Evolutionary conservation across 2,888 invertebrate species (phyloP).

Genomic region (Lottia gigantea): DNA sequence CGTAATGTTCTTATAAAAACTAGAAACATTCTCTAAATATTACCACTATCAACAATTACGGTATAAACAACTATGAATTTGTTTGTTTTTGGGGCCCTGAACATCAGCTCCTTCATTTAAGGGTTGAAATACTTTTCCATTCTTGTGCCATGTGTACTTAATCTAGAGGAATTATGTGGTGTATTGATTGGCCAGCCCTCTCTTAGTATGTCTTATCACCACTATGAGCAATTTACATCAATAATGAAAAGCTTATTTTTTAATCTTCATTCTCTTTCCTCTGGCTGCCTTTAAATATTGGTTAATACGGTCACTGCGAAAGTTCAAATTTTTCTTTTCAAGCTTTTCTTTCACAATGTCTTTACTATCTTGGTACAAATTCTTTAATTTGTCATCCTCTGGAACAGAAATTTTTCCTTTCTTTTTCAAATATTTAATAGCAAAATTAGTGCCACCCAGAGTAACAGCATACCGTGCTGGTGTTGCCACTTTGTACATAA

Average conservation of each 20-base stretch:
- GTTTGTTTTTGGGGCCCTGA: too few relatives aligned
- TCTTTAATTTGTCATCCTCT: constrained; percentile 46
- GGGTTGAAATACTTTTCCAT: too few relatives aligned
- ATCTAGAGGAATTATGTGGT: too few relatives aligned
- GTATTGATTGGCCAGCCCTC: too few relatives aligned
- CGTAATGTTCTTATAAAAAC: too few relatives aligned
- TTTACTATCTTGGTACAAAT: constrained; percentile 52
- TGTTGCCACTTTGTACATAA: constrained; percentile 92
- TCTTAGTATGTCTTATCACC: too few relatives aligned
- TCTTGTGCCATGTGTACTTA: too few relatives aligned
- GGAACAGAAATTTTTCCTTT: constrained; percentile 85
- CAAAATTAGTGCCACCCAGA: constrained; percentile 85
- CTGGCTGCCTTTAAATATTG: not conserved
- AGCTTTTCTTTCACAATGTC: constrained; percentile 38
- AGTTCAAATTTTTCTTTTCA: not conserved
- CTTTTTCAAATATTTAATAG: constrained; percentile 83
- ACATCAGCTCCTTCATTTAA: too few relatives aligned
- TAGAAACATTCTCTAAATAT: too few relatives aligned
- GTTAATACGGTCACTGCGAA: not conserved
- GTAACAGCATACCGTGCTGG: constrained; percentile 94
- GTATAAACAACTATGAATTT: too few relatives aligned
- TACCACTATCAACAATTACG: too few relatives aligned
- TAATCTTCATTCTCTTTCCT: not conserved
- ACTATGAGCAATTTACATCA: too few relatives aligned
- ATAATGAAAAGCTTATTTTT: not conserved